These are phyloP conservation scores for Macquaria ambigua DNA, from an alignment of 2,113 vertebrate genomes.

Conservation along the genomic window DNA sequence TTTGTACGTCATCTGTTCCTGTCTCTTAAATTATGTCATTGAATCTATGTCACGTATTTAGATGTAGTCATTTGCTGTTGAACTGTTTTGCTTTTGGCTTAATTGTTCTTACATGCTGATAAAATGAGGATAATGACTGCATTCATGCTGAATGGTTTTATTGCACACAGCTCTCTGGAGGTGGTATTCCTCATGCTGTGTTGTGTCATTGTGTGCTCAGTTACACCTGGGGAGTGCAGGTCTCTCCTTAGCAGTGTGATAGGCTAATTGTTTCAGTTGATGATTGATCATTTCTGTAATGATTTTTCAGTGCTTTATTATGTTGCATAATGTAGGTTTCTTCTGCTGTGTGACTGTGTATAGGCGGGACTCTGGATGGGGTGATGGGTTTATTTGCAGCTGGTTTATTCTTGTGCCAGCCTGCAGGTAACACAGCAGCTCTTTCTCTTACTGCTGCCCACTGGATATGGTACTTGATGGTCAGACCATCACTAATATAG, in stretches of 20 bases:
- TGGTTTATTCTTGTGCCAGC: neutral
- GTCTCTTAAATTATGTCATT: neutral
- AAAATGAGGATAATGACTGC: slow-evolving; percentile 6
- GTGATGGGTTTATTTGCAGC: neutral
- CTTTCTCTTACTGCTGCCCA: neutral
- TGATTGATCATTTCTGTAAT: slow-evolving; percentile 20
- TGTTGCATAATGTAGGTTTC: neutral
- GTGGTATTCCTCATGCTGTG: slow-evolving; percentile 4
- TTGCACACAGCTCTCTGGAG: neutral
- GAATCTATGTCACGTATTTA: neutral
- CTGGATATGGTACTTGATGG: neutral
- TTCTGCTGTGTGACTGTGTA: neutral
- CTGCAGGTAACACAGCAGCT: neutral
- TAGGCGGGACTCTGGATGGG: neutral
- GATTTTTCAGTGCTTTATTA: neutral
- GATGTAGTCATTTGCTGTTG: neutral
- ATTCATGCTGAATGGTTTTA: neutral
- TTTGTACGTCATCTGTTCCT: neutral
- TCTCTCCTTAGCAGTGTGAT: neutral
- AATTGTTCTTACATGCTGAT: neutral
- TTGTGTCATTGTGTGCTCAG: neutral
- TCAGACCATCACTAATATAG: neutral
- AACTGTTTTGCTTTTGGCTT: neutral
- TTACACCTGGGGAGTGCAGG: neutral
- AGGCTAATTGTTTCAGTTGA: slow-evolving; percentile 10